Base-by-base conservation (phyloP, 1,140 invertebrate species). In the Sitophilus oryzae region DNA sequence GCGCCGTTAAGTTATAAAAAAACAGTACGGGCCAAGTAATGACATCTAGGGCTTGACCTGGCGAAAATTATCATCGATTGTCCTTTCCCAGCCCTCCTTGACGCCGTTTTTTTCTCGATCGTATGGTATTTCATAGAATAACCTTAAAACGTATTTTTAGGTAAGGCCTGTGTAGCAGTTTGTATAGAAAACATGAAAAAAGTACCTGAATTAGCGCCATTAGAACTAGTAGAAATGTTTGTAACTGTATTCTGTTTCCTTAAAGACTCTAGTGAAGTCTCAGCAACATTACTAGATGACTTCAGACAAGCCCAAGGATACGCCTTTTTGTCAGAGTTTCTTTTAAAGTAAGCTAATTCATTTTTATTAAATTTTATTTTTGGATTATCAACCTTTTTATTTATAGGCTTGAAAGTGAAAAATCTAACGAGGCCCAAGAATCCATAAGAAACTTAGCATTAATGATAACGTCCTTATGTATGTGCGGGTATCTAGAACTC, bases 201-300 rank as follows among this genome's bases (percentile, higher is more conserved):
- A 68, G 84, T 92, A 75, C 85, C 85, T 64, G 91, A 96, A 72
- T 75, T 96, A 63, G 89, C 89, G 57, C 92, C 92, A n/a, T 76
- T 96, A 64, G 94, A 98, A 76, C 84, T 96, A 58, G 91, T 96
- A 10, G 93, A 98, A 76, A 97, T 98, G 93, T 95, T 98, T 77
- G 91, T 96, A 23, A 94, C 93, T 10, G 86, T 98, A 22, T 96
- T 98, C 76, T 97, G 94, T 77, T 96, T 98, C 73, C 79, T 98
- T 43, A 97, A 97, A 78, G 94, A 98, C 71, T 98, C 94, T n/a
- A 93, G 93, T 74, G 93, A 96, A 73, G 88, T 96, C 46, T 95
- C 93, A 53, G 91, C 95, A 74, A 84, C 86, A 60, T 77, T 99
- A 56, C 72, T 98, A 58, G 96, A 98, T 72, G 96, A 98, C 74